A percentile compares a stretch with the other conserved stretches of the same genome.
Conservation (phyloP, 2,888 invertebrate species). For the Willowsia nigromaculata region DNA sequence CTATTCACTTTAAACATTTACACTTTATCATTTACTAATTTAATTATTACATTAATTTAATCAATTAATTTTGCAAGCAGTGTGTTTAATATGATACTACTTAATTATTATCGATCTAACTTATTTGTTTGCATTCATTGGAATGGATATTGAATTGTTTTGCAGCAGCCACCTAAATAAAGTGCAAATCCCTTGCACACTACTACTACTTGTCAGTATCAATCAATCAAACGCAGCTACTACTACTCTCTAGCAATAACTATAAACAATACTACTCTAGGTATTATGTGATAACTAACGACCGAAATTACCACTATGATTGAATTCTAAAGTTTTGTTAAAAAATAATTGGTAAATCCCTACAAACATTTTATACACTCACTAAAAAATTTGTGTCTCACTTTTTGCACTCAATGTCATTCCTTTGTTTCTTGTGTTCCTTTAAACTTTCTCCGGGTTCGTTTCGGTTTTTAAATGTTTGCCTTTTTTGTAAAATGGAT, state of each 20-base stretch:
- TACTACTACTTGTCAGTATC: constrained; percentile 42
- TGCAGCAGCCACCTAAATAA: constrained; percentile 71
- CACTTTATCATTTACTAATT: not conserved
- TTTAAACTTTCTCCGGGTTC: not conserved
- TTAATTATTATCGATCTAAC: not conserved
- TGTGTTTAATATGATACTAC: not conserved
- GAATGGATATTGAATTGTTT: constrained; percentile 65
- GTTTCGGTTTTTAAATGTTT: constrained; percentile 16
- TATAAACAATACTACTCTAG: constrained; percentile 66
- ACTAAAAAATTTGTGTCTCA: constrained; percentile 13
- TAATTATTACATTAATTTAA: not conserved
- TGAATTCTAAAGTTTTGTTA: constrained; percentile 42
- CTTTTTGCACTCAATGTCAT: constrained; percentile 11
- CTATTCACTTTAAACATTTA: too few relatives aligned
- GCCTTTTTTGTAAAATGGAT: not conserved
- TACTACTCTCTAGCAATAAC: constrained; percentile 61
- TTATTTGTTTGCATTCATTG: constrained; percentile 47
- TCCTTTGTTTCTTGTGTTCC: not conserved
- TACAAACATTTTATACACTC: constrained; percentile 21
- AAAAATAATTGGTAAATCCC: constrained; percentile 58
- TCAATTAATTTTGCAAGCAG: not conserved
- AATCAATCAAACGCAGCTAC: constrained; percentile 52
- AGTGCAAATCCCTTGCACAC: constrained; percentile 67
- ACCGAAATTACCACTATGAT: constrained; percentile 67
- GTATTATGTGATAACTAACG: constrained; percentile 72